phyloP scores from a whole-genome alignment of 2,888 invertebrate species.

The Dicyrtoma fusca region DNA sequence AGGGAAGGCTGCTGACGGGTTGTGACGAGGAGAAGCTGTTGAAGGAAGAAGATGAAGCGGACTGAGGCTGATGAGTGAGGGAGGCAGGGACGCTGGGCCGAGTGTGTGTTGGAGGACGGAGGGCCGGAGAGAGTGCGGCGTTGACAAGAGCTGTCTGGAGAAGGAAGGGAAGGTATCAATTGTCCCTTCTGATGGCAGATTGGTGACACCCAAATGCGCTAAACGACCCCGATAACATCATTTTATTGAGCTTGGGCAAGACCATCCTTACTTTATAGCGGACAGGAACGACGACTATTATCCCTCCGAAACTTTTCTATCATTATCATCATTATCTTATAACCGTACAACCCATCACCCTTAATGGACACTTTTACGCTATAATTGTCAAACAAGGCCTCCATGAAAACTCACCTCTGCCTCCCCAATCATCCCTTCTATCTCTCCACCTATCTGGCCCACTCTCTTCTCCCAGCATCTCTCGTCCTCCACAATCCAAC shows the following conservation, averaged over 20 bases:
- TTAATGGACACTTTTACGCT: conserved; percentile 50
- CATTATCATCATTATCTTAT: conserved; percentile 49
- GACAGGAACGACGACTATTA: conserved; percentile 37
- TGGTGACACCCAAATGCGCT: conserved; percentile 54
- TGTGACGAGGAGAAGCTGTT: too few species aligned
- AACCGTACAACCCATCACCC: conserved; percentile 45
- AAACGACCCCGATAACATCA: conserved; percentile 50
- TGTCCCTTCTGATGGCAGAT: conserved; percentile 50
- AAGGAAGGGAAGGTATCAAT: conserved; percentile 47
- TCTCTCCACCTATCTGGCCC: neutral
- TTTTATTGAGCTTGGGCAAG: conserved; percentile 47
- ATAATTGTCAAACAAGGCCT: conserved; percentile 49
- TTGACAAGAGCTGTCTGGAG: conserved; percentile 51
- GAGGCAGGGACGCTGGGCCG: neutral
- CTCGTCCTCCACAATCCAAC: neutral
- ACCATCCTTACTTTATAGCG: conserved; percentile 37
- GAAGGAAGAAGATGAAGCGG: too few species aligned
- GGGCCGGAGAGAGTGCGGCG: conserved; percentile 30
- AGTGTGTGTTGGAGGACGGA: too few species aligned
- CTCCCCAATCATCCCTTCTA: conserved; percentile 4
- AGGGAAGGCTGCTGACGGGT: neutral
- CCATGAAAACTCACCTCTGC: conserved; percentile 35
- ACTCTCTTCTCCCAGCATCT: conserved; percentile 27
- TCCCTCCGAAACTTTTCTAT: conserved; percentile 41
- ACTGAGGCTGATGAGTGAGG: neutral